Evolutionary conservation across 2,797 vertebrate genomes (phyloP).

Genomic region (Dromococcyx pavoninus): DNA sequence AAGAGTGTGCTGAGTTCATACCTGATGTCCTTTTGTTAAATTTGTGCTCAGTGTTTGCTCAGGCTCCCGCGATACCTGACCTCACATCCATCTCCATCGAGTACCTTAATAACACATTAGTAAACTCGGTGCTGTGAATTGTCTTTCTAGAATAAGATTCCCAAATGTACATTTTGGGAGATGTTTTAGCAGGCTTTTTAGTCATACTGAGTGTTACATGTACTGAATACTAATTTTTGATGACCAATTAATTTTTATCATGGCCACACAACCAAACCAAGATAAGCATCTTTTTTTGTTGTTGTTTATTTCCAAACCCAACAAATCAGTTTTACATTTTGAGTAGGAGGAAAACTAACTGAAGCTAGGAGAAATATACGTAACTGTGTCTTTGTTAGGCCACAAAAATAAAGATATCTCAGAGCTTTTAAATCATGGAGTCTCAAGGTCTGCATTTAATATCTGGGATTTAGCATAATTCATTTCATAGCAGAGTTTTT

Average conservation of each 20-base stretch:
- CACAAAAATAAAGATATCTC: neutral
- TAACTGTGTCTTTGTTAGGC: neutral
- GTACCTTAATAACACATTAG: neutral
- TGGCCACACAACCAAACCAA: neutral
- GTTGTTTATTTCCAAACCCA: neutral
- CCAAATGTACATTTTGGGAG: neutral
- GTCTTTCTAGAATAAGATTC: neutral
- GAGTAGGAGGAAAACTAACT: slow-evolving; percentile 10
- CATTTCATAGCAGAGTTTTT: slow-evolving; percentile 1
- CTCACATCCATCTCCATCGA: neutral
- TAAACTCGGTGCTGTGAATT: neutral
- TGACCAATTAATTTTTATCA: slow-evolving; percentile 20
- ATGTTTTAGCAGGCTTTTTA: neutral
- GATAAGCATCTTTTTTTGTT: neutral
- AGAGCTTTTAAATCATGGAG: slow-evolving; percentile 10
- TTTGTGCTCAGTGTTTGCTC: neutral
- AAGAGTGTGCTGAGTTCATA: neutral
- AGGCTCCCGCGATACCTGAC: neutral
- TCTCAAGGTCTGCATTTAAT: neutral
- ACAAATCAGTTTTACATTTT: slow-evolving; percentile 35
- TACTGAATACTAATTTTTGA: neutral
- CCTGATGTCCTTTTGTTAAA: neutral
- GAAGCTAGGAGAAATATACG: neutral
- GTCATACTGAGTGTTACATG: rapidly evolving
- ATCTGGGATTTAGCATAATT: neutral